Evolutionary conservation across 2,888 invertebrate species (phyloP), one percentile per base, ranked within the genome.

Genomic region (Lithophane ornitopus): DNA sequence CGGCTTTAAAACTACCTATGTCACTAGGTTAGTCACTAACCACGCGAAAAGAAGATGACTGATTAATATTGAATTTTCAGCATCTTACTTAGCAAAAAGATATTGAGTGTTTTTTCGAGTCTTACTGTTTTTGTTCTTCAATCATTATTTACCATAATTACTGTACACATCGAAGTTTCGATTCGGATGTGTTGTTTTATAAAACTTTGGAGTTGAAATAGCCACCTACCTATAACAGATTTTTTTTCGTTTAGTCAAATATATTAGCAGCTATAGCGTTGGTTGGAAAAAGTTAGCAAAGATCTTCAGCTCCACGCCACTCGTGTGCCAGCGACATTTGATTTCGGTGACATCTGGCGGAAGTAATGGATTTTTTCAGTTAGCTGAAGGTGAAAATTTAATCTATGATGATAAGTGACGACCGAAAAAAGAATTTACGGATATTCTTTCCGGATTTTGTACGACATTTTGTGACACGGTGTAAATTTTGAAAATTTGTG

Each of bases 361-460:
- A 96, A 96, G 92, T 96, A 96, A 96, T 96, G 94, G 96, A 94
- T 96, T 96, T 96, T 96, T 96, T 96, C 96, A 96, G 96, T 96
- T 95, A 95, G 95, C 95, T 96, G 96, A 96, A 96, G 96, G 96
- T 96, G 96, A 96, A 96, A 96, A 96, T 96, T 96, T 96, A 96
- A 96, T 96, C 95, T 94, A 92, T 93, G 94, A 91, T 93, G 93
- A 94, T 93, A 94, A 95, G 94, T 93, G 94, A 93, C 92, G 93
- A 93, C 91, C 91, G 90, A 91, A 93, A 92, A 91, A 91, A 79
- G 90, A 92, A 91, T 92, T 88, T 85, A 88, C 84, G 89, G 87
- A 81, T 88, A 90, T 91, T 91, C 86, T 85, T 87, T 56, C 75
- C 75, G 79, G 75, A 80, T 89, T 89, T 86, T 44, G 66, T 72